Evolutionary conservation across 2,888 invertebrate genomes (phyloP), one percentile per base, ranked within the genome.

Genomic region (Athalia rosae): DNA sequence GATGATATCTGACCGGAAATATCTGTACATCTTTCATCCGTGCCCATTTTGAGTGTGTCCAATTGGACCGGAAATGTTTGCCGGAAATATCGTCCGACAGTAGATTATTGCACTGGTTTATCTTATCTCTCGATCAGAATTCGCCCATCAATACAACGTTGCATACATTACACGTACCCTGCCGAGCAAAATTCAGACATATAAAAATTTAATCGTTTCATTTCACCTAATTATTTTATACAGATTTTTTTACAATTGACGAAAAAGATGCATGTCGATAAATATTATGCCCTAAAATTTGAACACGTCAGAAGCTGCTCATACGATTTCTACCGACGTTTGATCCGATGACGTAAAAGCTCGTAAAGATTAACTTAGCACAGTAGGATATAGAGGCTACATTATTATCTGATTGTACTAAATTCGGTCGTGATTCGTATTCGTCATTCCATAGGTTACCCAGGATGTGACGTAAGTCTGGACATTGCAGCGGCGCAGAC

Each of bases 331-430:
- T 28, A 28, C 28, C 41, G 53, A 28, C 53, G 41, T 48, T 67
- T 53, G 41, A 50, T 67, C 50, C 48, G 9, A 50, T 48, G 41
- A 67, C 67, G 53, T 41, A 28, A 53, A 67, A 6, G 50, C 28
- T 28, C 28, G 28, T 28, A 28, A 28, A 28, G 28, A 28, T 28
- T 28, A 28, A 28, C 28, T 28, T 28, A 2, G 28, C 28, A 28
- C 28, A 28, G 28, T 28, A 28, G 28, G 53, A 53, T n/a, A 53
- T n/a, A 9, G 67, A 67, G 80, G 79, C 77, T 79, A 81, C 80
- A 83, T 83, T 85, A 28, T 28, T 28, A 85, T 85, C 84, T 83
- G 85, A 84, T 85, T 84, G 85, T 80, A 81, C 84, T 85, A 81
- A 83, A 85, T 85, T 84, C 85, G 83, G 80, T 76, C 78, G 28